Base-by-base conservation (phyloP, 2,113 vertebrate genomes). In the Hemichromis elongatus region DNA sequence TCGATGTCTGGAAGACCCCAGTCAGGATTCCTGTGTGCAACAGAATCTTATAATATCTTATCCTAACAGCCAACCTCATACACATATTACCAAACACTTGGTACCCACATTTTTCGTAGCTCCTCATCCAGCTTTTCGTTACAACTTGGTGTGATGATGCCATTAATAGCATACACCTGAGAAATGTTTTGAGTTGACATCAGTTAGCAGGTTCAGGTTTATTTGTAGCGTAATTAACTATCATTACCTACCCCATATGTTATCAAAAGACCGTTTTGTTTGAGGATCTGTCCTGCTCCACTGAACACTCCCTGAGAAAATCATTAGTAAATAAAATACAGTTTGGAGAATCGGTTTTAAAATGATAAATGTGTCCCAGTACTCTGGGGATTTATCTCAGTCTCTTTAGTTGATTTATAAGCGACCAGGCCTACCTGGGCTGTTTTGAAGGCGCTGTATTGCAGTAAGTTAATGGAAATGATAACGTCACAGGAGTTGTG, bases 1-100 rank as follows among this genome's bases (percentile, higher is more conserved):
- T 96, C 94, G 0, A 96, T 88, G 40, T 97, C 96, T 33, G 94
- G 93, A 70, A 96, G 96, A 61, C 96, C 95, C 96, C 95, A 96
- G 16, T 96, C 96, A 52, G 95, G 93, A 82, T 97, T 96, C 81
- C 96, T 96, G 78, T 35, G 9, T 16, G 66, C 37, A 35, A 55
- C 50, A 84, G 5, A 37, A 30, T n/a, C n/a, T n/a, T n/a, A n/a
- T n/a, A n/a, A 6, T 35, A 50, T 33, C n/a, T 6, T 33, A 63
- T 1, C 42, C 11, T 5, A 14, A 26, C 24, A 84, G n/a, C 2
- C 14, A 28, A 9, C 35, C 7, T 19, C 24, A 75, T 8, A 3
- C 10, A 40, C 24, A 16, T n/a, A 5, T 13, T 77, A 9, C 9
- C 13, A 1, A 80, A 19, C 28, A 73, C 5, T 14, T 13, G 1